Conservation (phyloP, 2,888 invertebrate genomes). For the Acanthosepion lycidas region DNA sequence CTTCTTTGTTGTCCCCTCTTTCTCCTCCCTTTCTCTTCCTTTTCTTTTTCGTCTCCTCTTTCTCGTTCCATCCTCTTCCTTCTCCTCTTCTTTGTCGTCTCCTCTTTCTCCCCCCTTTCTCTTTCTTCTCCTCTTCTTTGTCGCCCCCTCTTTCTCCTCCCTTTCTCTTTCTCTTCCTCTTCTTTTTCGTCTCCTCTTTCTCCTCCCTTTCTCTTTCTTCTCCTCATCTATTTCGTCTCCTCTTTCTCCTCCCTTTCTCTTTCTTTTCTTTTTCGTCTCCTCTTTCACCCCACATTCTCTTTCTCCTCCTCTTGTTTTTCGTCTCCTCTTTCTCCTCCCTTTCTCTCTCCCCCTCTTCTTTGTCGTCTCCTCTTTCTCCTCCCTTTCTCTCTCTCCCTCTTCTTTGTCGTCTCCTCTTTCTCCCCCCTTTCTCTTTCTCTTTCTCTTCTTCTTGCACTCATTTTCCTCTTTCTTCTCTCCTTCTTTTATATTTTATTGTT, state of each 20-base stretch:
- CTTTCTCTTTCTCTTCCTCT: background rate
- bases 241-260: background rate
- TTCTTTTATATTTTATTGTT: background rate
- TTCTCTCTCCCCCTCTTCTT: background rate
- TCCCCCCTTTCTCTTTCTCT: no score
- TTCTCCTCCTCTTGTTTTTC: background rate
- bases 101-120: no score
- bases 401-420: background rate
- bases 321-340: background rate
- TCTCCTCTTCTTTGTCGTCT: background rate
- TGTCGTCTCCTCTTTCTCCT: background rate
- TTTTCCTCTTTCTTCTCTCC: background rate
- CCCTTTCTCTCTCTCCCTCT: background rate
- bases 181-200: background rate
- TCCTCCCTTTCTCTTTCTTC: no score
- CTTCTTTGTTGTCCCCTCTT: background rate
- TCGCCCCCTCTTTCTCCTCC: background rate
- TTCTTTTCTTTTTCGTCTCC: background rate
- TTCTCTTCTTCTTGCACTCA: background rate
- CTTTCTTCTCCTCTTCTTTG: no score
- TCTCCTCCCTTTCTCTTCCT: background rate
- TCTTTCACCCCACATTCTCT: background rate
- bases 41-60: background rate
- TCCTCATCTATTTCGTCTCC: no score
- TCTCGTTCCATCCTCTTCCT: accelerated